Conservation (phyloP, 2,888 invertebrate species). For the Acronicta psi region DNA sequence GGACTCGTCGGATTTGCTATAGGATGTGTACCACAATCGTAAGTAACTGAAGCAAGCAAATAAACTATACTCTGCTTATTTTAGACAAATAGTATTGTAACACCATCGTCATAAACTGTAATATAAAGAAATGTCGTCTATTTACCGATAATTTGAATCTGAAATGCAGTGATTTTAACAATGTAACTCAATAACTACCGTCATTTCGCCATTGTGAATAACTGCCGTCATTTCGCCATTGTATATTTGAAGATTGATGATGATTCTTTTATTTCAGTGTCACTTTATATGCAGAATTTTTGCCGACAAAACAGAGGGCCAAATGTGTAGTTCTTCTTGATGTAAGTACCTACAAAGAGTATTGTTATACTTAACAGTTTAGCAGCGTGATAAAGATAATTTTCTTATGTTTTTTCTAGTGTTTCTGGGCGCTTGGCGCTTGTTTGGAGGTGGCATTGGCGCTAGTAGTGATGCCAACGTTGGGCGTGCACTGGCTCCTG, state of each 20-base stretch:
- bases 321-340: slow-evolving; percentile 98
- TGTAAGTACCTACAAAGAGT: slow-evolving; percentile 90
- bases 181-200: too few relatives aligned
- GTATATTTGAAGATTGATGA: too few relatives aligned
- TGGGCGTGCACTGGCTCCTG: slow-evolving; percentile 97
- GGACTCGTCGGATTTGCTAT: slow-evolving; percentile 98
- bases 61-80: too few relatives aligned
- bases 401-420: slow-evolving; percentile 83
- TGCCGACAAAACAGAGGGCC: slow-evolving; percentile 97
- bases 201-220: too few relatives aligned
- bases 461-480: slow-evolving; percentile 96
- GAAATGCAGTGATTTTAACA: too few relatives aligned
- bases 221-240: too few relatives aligned
- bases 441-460: slow-evolving; percentile 97
- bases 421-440: slow-evolving; percentile 98
- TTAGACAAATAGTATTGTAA: too few relatives aligned
- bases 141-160: too few relatives aligned
- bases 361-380: too few relatives aligned
- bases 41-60: slow-evolving; percentile 81
- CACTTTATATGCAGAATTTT: slow-evolving; percentile 98
- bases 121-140: too few relatives aligned
- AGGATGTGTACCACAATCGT: slow-evolving; percentile 99
- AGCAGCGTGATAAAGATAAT: too few relatives aligned
- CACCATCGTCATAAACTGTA: too few relatives aligned
- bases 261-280: slow-evolving; percentile 90